Conservation (phyloP, 1,140 invertebrate genomes). For the Drosophila pruinosa region DNA sequence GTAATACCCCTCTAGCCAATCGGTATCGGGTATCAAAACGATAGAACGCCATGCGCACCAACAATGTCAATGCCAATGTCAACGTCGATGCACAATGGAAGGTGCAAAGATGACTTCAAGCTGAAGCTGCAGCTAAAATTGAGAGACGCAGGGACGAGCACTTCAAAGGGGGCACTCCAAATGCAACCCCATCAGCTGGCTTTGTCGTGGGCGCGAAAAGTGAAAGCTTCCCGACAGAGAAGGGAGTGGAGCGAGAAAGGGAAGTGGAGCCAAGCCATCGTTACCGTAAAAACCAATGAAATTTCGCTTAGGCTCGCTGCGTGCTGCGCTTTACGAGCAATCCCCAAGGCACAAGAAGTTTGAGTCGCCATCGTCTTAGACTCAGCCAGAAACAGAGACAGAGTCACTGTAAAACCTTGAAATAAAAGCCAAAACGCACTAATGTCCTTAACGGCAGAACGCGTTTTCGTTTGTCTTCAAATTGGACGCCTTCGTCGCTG, state of each 20-base stretch:
- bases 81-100: conserved; percentile 2
- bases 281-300: conserved; percentile 70
- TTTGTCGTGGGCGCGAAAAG: conserved; percentile 33
- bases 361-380: background rate
- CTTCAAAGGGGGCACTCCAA: conserved; percentile 3
- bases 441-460: conserved; percentile 58
- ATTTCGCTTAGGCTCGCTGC: conserved; percentile 65
- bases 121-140: background rate
- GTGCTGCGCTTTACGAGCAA: conserved; percentile 58
- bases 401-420: conserved; percentile 47
- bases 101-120: conserved; percentile 35
- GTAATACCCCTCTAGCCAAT: too few species aligned
- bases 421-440: conserved; percentile 68
- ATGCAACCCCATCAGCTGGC: conserved; percentile 16
- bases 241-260: background rate
- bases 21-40: too few species aligned
- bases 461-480: conserved; percentile 14
- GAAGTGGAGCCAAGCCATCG: conserved; percentile 10
- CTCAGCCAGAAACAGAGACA: background rate
- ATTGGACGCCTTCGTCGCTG: too few species aligned
- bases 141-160: background rate
- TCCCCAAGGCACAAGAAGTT: conserved; percentile 9
- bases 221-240: conserved; percentile 19
- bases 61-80: conserved; percentile 34
- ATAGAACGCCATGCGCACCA: too few species aligned